Evolutionary conservation across 2,113 vertebrate species (phyloP), one percentile per base, ranked within the genome.

Genomic region (Austrofundulus limnaeus): DNA sequence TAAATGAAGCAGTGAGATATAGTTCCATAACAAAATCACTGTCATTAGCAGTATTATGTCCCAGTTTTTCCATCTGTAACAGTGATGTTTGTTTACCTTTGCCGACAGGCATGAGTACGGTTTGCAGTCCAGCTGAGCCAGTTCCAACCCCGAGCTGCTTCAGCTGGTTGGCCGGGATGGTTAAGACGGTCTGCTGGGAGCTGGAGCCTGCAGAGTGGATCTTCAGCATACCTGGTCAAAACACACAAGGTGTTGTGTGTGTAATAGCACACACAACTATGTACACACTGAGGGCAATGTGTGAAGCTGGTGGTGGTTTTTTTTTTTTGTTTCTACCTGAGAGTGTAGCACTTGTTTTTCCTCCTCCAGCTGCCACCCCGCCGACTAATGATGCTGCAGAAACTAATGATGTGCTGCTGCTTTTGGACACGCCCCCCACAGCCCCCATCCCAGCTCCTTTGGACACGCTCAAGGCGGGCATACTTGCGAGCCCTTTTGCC

Each of bases 81-180:
- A n/a, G 23, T 15, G n/a, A 20, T 39, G 10, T 41, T 11, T 42
- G 17, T 16, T 15, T 51, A 92, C 96, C 96, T 94, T 96, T 98
- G 75, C 94, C 94, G 60, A 96, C 92, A 68, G 96, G 96, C 95
- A 97, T 96, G 75, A 96, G 90, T 43, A 98, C 92, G 15, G 96
- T 96, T 90, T 97, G 95, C 78, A 97, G 86, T 15, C 92, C 94
- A 60, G 92, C 91, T 5, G 94, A 91, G 15, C 92, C 89, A 37
- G 90, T 64, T 70, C 91, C 94, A 21, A 94, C 92, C 37, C 94
- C 92, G 67, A 97, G 93, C 80, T 97, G 96, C 76, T 96, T 97
- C 61, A 97, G 93, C 85, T 97, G 96, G 91, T 94, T 96, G 74
- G 92, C 89, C 63, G 96, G 96, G 78, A 97, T 94, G 1, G 95